Evolutionary conservation across 2,797 vertebrate genomes (phyloP), one percentile per base, ranked within the genome.

Genomic region (Lagorchestes hirsutus): DNA sequence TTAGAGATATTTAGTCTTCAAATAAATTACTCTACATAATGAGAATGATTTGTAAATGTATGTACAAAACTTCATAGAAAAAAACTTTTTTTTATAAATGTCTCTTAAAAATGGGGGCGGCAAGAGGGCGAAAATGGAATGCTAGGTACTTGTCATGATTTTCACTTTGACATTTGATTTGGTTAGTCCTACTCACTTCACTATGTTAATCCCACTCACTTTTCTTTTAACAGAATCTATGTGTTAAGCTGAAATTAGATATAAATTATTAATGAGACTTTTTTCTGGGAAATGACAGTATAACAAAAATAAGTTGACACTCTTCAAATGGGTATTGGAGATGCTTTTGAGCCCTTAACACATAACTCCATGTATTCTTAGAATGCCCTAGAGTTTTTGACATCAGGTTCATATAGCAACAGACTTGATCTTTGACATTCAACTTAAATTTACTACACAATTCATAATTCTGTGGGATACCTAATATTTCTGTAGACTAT

Each of bases 251-350:
- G 90, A 97, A 95, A 91, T 95, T 96, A 94, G 54, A 95, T 97
- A 55, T 96, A 93, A 98, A 98, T 95, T 91, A 97, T 95, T 93
- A 59, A 55, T 90, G 93, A 91, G 93, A 54, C 96, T 92, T 87
- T 74, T 95, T 96, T 96, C 95, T 40, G 40, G 18, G 93, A 93
- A 97, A 95, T 96, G 94, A 92, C 57, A 92, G 87, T 50, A 46
- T 93, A 94, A 94, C 54, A 93, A 95, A 96, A 96, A 95, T 67
- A 62, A 96, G 90, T 62, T 97, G 97, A 96, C 95, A 93, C 52
- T 95, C 96, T 96, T 97, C 87, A 96, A 96, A 94, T 94, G 93
- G 93, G 82, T 93, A 94, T 56, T 94, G 40, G 92, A 93, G 92
- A 90, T 28, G 34, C 62, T 95, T 92, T 96, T 87, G 92, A 91